A percentile compares a stretch with the other conserved stretches of the same genome.
phyloP scores from a whole-genome alignment of 2,113 vertebrate species.

The Mirza zaza region DNA sequence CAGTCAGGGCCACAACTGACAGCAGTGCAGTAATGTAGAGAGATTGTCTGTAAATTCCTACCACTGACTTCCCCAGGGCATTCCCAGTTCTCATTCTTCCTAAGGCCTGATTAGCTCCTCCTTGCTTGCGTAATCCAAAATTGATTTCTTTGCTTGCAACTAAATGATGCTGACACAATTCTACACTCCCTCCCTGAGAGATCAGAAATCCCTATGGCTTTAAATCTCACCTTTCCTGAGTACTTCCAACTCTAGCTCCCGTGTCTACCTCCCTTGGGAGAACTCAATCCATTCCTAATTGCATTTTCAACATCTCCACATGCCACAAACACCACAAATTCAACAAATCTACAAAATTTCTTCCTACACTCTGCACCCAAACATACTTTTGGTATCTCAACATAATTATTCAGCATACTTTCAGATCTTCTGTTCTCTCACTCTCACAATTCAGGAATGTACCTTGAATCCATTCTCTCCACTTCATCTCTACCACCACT shows the following conservation, averaged over 20 bases:
- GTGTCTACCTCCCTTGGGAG: not conserved
- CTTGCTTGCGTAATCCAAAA: constrained; percentile 1
- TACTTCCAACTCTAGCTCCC: not conserved
- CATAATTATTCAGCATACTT: not conserved
- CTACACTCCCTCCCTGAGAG: not conserved
- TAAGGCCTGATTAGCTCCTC: not conserved
- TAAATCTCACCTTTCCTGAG: not conserved
- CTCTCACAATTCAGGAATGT: not conserved
- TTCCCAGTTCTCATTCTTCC: not conserved
- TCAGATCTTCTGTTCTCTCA: not conserved
- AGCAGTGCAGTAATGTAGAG: not conserved
- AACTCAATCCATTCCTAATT: not conserved
- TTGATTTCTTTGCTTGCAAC: not conserved
- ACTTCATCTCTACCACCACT: not conserved
- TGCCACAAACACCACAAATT: not conserved
- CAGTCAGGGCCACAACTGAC: not conserved
- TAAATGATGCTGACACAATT: not conserved
- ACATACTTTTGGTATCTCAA: not conserved
- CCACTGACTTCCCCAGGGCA: not conserved
- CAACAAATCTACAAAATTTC: not conserved
- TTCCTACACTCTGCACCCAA: not conserved
- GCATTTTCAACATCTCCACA: not conserved
- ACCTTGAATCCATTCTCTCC: not conserved
- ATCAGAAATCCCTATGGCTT: not conserved
- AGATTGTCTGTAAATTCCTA: not conserved